Base-by-base conservation (phyloP, 2,888 invertebrate species). In the Eristalis pertinax region DNA sequence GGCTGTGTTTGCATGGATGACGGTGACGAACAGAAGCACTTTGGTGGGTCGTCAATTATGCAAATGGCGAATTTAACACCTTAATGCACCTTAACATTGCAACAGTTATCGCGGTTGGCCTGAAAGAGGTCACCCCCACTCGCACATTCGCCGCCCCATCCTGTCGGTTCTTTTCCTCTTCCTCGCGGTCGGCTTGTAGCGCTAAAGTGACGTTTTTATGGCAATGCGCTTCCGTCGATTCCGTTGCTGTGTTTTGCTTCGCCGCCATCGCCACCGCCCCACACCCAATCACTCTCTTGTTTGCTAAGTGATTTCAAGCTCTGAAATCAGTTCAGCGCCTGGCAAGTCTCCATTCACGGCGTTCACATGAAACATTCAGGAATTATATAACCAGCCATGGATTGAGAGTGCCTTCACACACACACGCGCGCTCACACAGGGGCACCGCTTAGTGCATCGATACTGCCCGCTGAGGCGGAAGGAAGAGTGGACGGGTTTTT, bases 51-150 rank as follows among this genome's bases (percentile, higher is more conserved):
- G 75, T 88, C 88, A 88, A 88, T 88, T 88, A 88, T 88, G 88
- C 88, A 88, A 88, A 88, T 88, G 67, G 83, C 75, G 72, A 88
- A 88, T 86, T 88, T 88, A 88, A 88, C 88, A 88, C 88, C 88
- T 88, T 88, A 82, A 86, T 85, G 85, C 85, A 85, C 84, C 78
- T 78, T 62, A 86, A 65, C 82, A 73, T 85, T 50, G 84, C 84
- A 84, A 84, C 86, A 86, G 86, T 86, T 79, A 77, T 72, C 60
- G 72, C 62, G 70, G 79, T 84, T 38, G 58, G 83, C 43, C 63
- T 74, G 74, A 60, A 65, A 85, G 56, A 38, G 64, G 56, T 70
- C 41, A 19, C 50, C 50, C 19, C 19, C 50, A 19, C n/a, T 7
- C 50, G 2, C 24, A 8, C 4, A 19, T 32, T 8, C 32, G 32